A percentile compares a stretch with the other conserved stretches of the same genome.
Evolutionary conservation across 2,113 vertebrate genomes (phyloP).

Genomic region (Crotalus helleri): DNA sequence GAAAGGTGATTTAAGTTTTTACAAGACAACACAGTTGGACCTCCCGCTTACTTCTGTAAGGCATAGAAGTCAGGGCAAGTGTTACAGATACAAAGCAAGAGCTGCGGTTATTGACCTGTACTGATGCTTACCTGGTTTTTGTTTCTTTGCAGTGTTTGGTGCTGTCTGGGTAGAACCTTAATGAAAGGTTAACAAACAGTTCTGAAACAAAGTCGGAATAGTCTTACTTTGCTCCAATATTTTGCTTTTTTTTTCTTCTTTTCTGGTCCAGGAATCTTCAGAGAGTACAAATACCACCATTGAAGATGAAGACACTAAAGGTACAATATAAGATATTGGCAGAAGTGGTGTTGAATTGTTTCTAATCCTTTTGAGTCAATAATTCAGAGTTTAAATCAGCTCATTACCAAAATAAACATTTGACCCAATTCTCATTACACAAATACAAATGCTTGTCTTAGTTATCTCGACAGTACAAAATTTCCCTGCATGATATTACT

Average conservation of each 20-base stretch:
- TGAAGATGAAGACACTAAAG: slow-evolving; percentile 96
- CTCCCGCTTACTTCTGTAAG: slow-evolving; percentile 46
- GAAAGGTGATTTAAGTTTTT: slow-evolving; percentile 58
- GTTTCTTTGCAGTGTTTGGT: slow-evolving; percentile 52
- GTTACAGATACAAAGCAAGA: slow-evolving; percentile 51
- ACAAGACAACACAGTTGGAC: slow-evolving; percentile 44
- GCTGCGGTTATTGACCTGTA: slow-evolving; percentile 55
- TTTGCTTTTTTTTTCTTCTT: slow-evolving; percentile 43
- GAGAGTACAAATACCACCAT: slow-evolving; percentile 99
- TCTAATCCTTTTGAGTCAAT: background rate
- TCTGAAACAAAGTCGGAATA: accelerated
- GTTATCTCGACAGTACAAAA: background rate
- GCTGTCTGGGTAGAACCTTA: slow-evolving; percentile 54
- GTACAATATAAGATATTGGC: slow-evolving; percentile 58
- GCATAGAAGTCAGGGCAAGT: slow-evolving; percentile 53
- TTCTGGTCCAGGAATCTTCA: slow-evolving; percentile 88
- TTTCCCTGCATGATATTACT: background rate
- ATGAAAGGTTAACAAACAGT: slow-evolving; percentile 45
- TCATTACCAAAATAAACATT: background rate
- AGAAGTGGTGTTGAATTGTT: background rate
- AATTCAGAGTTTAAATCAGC: background rate
- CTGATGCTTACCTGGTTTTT: slow-evolving; percentile 53
- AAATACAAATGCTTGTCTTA: background rate
- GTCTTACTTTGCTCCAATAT: slow-evolving; percentile 48
- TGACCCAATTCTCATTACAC: background rate